Percentiles rank a stretch among this genome's conserved stretches.
Conservation (phyloP, 37 sponge, comb jelly and placozoan species). For the Ephydatia muelleri region DNA sequence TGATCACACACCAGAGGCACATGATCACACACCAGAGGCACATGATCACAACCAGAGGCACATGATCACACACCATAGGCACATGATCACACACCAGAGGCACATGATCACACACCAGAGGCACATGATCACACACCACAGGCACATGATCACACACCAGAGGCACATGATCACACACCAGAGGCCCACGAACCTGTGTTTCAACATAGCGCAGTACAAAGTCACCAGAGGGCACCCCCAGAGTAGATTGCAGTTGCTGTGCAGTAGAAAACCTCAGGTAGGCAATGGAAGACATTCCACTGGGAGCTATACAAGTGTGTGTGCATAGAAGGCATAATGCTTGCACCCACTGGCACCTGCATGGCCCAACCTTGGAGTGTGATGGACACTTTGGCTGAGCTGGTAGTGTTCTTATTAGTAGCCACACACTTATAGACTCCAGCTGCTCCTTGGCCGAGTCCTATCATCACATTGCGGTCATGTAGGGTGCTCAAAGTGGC, state of each 20-base stretch:
- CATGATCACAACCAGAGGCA: too few relatives aligned
- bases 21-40: too few relatives aligned
- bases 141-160: too few relatives aligned
- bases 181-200: too few relatives aligned
- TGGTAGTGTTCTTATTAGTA: not conserved
- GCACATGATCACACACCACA: too few relatives aligned
- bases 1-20: too few relatives aligned
- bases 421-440: constrained; percentile 36
- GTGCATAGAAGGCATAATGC: not conserved
- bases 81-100: too few relatives aligned
- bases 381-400: not conserved
- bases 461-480: constrained; percentile 9
- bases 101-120: too few relatives aligned
- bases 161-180: too few relatives aligned
- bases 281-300: not conserved
- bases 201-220: not conserved
- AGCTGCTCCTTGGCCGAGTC: not conserved
- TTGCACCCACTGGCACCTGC: not conserved
- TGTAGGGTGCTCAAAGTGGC: not conserved
- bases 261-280: constrained; percentile 8
- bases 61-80: too few relatives aligned
- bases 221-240: not conserved
- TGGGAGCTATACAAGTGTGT: not conserved
- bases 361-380: not conserved
- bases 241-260: not conserved